Evolutionary conservation across 2,797 vertebrate species (phyloP), one percentile per base, ranked within the genome.

Genomic region (Ciconia nigra): DNA sequence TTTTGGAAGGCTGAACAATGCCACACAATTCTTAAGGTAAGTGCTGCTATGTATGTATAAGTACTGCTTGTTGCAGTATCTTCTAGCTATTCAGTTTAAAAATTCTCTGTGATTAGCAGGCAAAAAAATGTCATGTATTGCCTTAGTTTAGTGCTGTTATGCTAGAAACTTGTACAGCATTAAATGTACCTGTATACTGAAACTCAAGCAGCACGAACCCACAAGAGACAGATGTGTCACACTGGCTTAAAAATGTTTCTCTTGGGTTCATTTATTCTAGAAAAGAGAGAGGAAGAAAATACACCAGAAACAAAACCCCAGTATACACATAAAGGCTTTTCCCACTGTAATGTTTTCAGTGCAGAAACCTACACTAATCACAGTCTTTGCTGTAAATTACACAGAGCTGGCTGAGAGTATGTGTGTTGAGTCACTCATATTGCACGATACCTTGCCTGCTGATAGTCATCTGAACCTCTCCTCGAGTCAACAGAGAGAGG

Each of bases 381-480:
- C 66, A 87, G 63, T 12, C 86, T 57, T 49, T 25, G 80, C 42
- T 42, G 83, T 33, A 67, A 90, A 86, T 39, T 46, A 74, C 42
- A 42, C 35, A 1, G 76, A 61, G 81, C 89, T 89, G 93, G 65
- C 80, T 94, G 78, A 31, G 79, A 41, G 73, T n/a, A 16, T 5
- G 19, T n/a, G 63, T 0, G 41, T 91, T 97, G 94, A 97, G 91
- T 97, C 95, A 97, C 90, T 70, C 10, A 2, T 47, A 4, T 22
- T 41, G 71, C n/a, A 58, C 0, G 4, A 79, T 47, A n/a, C 89
- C 47, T 4, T 62, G 91, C 72, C 80, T 91, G 88, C 91, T 96
- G 96, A 95, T 70, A 83, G 91, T 97, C 96, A 97, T 95, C 96
- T 97, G 95, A 96, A 96, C 33, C 1, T 93, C 84, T 92, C 89